A percentile compares a stretch with the other conserved stretches of the same genome.
These are phyloP conservation scores for Acanthacorydalis orientalis DNA, from an alignment of 2,888 invertebrate species.

Conservation along the genomic window DNA sequence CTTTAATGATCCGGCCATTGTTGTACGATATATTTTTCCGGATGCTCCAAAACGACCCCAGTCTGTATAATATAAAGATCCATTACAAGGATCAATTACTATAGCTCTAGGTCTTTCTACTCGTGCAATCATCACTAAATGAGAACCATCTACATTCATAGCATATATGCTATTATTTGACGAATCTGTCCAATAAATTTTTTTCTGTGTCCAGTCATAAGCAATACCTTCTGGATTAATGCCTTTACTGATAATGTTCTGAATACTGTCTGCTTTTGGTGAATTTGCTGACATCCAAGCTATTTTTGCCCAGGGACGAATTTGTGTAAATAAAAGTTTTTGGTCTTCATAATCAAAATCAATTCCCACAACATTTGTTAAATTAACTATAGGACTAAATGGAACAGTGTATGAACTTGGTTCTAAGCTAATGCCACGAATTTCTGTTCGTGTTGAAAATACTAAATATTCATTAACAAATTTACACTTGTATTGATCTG, in stretches of 20 bases:
- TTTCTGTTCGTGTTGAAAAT: constrained; percentile 86
- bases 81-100: constrained; percentile 92
- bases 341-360: constrained; percentile 88
- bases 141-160: constrained; percentile 78
- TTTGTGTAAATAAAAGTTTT: constrained; percentile 82
- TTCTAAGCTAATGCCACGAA: constrained; percentile 78
- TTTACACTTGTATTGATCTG: constrained; percentile 53
- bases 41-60: constrained; percentile 88
- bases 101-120: constrained; percentile 90
- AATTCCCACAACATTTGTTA: constrained; percentile 86
- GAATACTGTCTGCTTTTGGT: constrained; percentile 43
- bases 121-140: constrained; percentile 79
- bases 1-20: constrained; percentile 90
- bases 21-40: constrained; percentile 85
- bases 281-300: constrained; percentile 61
- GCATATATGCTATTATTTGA: constrained; percentile 88
- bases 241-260: constrained; percentile 54
- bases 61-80: constrained; percentile 87
- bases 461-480: constrained; percentile 78
- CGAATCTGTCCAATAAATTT: constrained; percentile 96
- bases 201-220: constrained; percentile 95
- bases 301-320: constrained; percentile 78
- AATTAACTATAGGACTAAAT: constrained; percentile 66
- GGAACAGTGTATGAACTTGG: constrained; percentile 66
- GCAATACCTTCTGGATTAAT: constrained; percentile 89